A percentile compares a stretch with the other conserved stretches of the same genome.
These are phyloP conservation scores for Dastarcus helophoroides DNA, from an alignment of 2,888 invertebrate species.

Conservation along the genomic window DNA sequence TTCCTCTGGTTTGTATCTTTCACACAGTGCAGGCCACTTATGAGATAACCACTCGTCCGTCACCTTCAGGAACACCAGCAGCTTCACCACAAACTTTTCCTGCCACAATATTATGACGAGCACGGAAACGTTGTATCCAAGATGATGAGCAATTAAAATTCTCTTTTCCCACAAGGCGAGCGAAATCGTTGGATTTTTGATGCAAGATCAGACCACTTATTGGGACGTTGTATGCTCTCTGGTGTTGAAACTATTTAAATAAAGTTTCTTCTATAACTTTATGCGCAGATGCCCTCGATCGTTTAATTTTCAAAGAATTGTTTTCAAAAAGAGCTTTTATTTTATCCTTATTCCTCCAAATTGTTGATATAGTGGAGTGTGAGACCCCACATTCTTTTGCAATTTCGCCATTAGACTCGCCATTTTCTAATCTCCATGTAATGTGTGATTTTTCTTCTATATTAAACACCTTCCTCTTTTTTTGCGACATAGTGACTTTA, in stretches of 20 bases:
- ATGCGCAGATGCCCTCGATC: too few species aligned
- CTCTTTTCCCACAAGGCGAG: constrained; percentile 8
- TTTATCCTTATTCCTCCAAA: too few species aligned
- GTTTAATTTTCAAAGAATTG: too few species aligned
- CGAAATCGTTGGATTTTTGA: constrained; percentile 13
- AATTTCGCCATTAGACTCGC: too few species aligned
- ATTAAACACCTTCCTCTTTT: too few species aligned
- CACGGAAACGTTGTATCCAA: constrained; percentile 20
- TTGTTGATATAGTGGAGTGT: too few species aligned
- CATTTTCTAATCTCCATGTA: too few species aligned
- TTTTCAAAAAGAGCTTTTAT: too few species aligned
- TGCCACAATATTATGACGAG: constrained; percentile 20
- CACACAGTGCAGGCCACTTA: constrained; percentile 11
- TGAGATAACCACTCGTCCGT: constrained; percentile 16
- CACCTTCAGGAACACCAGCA: constrained; percentile 16
- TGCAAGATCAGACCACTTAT: constrained; percentile 14
- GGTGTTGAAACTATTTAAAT: constrained; percentile 20
- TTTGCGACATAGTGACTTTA: too few species aligned
- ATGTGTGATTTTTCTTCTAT: too few species aligned
- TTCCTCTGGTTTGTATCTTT: constrained; percentile 8
- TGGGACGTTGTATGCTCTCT: constrained; percentile 17
- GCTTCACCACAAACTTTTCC: constrained; percentile 23
- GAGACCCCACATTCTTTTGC: too few species aligned
- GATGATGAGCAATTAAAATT: constrained; percentile 17
- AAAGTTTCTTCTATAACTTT: constrained; percentile 19